phyloP scores from a whole-genome alignment of 2,113 vertebrate genomes.

The Natator depressus region DNA sequence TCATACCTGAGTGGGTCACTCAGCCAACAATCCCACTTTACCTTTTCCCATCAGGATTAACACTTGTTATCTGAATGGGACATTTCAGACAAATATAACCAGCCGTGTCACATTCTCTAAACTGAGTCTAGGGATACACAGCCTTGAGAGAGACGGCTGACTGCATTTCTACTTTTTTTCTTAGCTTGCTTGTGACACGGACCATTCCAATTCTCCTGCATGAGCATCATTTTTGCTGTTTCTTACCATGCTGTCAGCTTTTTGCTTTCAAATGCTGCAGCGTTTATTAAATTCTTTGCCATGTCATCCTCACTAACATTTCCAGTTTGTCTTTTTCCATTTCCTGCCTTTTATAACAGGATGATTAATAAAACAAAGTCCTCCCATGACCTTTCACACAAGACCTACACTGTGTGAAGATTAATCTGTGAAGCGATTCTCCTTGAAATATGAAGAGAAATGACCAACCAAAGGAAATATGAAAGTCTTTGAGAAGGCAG shows the following conservation, averaged over 20 bases:
- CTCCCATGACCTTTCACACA: constrained; percentile 12
- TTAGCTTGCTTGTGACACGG: background rate
- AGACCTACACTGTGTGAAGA: constrained; percentile 3
- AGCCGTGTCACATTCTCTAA: background rate
- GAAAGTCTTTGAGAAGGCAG: background rate
- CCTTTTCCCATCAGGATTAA: background rate
- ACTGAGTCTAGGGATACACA: background rate
- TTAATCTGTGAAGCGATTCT: constrained; percentile 14
- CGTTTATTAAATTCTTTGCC: constrained; percentile 50
- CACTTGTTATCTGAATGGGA: background rate
- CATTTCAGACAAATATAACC: background rate
- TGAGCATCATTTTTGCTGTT: background rate
- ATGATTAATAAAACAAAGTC: constrained; percentile 64
- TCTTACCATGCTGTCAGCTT: background rate
- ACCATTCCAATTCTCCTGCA: background rate
- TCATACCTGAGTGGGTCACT: background rate
- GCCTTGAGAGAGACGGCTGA: background rate
- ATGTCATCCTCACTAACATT: background rate
- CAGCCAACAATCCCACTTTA: background rate
- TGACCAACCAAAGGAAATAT: background rate
- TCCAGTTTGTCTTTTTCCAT: constrained; percentile 9
- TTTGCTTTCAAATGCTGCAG: background rate
- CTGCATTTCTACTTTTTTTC: background rate
- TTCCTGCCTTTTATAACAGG: constrained; percentile 47
- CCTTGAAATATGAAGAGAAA: constrained; percentile 30